Base-by-base conservation (phyloP, 1,140 invertebrate species). In the Drosophila malerkotliana region DNA sequence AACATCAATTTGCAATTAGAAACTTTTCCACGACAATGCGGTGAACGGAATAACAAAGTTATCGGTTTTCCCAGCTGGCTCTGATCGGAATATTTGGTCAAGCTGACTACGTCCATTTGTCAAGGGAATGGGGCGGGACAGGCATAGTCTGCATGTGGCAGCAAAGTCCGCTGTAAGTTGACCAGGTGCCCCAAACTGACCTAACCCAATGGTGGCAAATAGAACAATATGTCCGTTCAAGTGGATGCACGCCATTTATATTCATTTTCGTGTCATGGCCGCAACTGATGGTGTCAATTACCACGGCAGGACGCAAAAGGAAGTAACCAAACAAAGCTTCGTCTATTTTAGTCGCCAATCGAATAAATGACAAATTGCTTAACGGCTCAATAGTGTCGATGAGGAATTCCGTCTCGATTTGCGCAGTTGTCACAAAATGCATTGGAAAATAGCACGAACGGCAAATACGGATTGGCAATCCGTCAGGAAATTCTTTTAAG, bases 241-340 rank as follows among this genome's bases (percentile, higher is more conserved):
- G 8, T 52, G 4, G 15, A 48, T 61, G 45, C 71, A 72, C 41
- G 45, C 64, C 69, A 72, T 76, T 83, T 79, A 63, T 83, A 84
- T 84, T 67, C 57, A 68, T 76, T 76, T 76, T 14, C 71, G 59
- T 79, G 79, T 83, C 75, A 83, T 62, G 79, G 80, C 30, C 80
- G 67, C 37, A 41, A 47, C 61, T 72, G 55, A 84, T 61, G 77
- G 71, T 76, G 59, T 79, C 64, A 79, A 79, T 83, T 72, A 76
- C 73, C 15, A 32, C 30, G 14, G 57, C 57, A 45, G 59, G 28
- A 32, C 45, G 34, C 15, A 47, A 57, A 6, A 10, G 45, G 28
- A 55, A 44, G 52, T 52, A 55, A 2, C 7, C 62, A 45, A 67
- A 56, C 53, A 62, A 59, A 58, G 60, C 34, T 45, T 32, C 34